Conservation (phyloP, 2,888 invertebrate genomes). For the Lasioglossum pauxillum region DNA sequence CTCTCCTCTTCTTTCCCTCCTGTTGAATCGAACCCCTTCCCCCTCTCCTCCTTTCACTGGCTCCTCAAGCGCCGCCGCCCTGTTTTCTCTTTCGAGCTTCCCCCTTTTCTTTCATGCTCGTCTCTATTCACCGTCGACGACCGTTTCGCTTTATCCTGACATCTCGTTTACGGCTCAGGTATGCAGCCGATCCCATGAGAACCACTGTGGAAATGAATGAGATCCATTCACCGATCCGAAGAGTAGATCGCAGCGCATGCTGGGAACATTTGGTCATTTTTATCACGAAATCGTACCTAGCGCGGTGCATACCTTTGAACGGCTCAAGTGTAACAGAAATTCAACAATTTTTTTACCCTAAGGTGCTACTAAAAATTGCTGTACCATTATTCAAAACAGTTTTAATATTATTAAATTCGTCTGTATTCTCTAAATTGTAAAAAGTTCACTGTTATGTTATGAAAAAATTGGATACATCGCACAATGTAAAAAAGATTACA, state of each 20-base stretch:
- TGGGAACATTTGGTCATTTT: not conserved
- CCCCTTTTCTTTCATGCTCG: not conserved
- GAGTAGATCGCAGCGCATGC: constrained; percentile 31
- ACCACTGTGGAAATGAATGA: constrained; percentile 71
- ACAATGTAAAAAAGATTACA: too few relatives aligned
- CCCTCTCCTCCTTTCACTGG: not conserved
- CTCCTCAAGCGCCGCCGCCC: not conserved
- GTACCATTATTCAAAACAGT: too few relatives aligned
- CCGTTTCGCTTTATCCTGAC: constrained; percentile 15
- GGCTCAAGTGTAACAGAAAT: too few relatives aligned
- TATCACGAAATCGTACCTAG: not conserved
- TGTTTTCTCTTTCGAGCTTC: not conserved
- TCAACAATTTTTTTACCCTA: too few relatives aligned
- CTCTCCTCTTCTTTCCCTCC: not conserved
- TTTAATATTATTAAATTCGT: too few relatives aligned
- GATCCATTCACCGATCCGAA: constrained; percentile 71
- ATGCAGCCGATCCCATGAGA: constrained; percentile 55
- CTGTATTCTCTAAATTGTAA: too few relatives aligned
- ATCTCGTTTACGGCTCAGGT: not conserved
- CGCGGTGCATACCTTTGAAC: too few relatives aligned
- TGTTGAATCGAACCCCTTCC: not conserved
- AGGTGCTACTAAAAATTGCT: too few relatives aligned
- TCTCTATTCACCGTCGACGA: constrained; percentile 4
- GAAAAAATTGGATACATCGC: too few relatives aligned
- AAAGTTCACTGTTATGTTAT: too few relatives aligned